Base-by-base conservation (phyloP, 1,140 invertebrate genomes). In the Chironomus striatipennis region DNA sequence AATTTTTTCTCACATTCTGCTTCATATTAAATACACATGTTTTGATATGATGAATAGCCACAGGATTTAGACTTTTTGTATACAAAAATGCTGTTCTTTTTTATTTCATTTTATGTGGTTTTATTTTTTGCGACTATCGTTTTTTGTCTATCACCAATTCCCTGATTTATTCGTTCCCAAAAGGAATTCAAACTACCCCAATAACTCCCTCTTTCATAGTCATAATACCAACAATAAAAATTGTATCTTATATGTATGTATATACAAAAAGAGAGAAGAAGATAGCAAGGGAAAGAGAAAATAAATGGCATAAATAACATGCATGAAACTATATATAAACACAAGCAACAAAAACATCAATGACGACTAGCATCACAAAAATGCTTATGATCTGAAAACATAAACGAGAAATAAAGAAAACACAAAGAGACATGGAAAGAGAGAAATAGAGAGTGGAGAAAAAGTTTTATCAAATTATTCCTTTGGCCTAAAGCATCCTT, bases 391-490 rank as follows among this genome's bases (percentile, higher is more conserved):
- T 70, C 65, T 9, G 18, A 15, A 70, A 70, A 70, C n/a, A 70
- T 7, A 20, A 18, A 17, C 8, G 15, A 18, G 65, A 70, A 20
- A 70, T 70, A 17, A 21, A 18, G 65, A 70, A 18, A 12, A n/a
- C n/a, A 57, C 47, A 57, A 57, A 70, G 65, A 20, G 65, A 18
- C 17, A 21, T 10, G 65, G 65, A 18, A 12, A 70, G 18, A 70
- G 20, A 21, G 65, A 70, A 17, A 18, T 5, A 70, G 18, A 70
- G 20, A 21, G 65, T 20, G 20, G 24, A 70, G 20, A 70, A 70
- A 70, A 70, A 70, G 17, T 70, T 70, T 70, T 70, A 70, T 70
- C 65, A 70, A 70, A 70, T 70, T 70, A 70, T 70, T 70, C 47
- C 47, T 57, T 70, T 18, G 20, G n/a, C 65, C 65, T 70, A 20